These are phyloP conservation scores for Aeoliscus strigatus DNA, from an alignment of 2,797 vertebrate species.

Conservation along the genomic window DNA sequence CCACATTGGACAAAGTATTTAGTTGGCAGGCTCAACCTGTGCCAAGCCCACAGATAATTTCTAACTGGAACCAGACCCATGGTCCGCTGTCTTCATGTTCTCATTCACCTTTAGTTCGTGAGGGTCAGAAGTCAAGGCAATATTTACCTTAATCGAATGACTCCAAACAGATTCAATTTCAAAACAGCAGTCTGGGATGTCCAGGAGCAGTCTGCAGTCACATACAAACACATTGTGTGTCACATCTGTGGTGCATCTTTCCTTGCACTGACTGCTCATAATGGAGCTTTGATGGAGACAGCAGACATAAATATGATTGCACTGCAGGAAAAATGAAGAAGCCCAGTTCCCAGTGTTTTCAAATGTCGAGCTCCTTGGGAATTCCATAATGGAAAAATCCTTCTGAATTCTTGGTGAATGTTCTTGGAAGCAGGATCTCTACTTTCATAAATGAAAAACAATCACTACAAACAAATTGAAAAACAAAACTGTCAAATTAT, in stretches of 20 bases:
- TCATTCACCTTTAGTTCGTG: constrained; percentile 68
- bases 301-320: constrained; percentile 49
- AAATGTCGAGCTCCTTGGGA: constrained; percentile 50
- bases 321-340: constrained; percentile 31
- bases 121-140: constrained; percentile 73
- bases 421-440: no score
- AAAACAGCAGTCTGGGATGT: constrained; percentile 62
- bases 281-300: constrained; percentile 40
- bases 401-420: constrained; percentile 44
- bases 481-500: no score
- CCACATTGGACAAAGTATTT: constrained; percentile 4
- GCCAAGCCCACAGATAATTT: constrained; percentile 32
- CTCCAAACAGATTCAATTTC: constrained; percentile 69
- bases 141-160: constrained; percentile 73
- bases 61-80: constrained; percentile 32
- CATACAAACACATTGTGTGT: constrained; percentile 35
- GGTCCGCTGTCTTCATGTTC: constrained; percentile 56
- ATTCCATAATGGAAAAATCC: constrained; percentile 64
- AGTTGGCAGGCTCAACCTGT: constrained; percentile 34
- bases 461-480: no score
- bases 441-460: no score
- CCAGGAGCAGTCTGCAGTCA: constrained; percentile 41
- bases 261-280: not conserved
- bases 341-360: constrained; percentile 30
- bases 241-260: constrained; percentile 37